These are phyloP conservation scores for Minunthozetes semirufus DNA, from an alignment of 2,888 invertebrate genomes.

Conservation along the genomic window DNA sequence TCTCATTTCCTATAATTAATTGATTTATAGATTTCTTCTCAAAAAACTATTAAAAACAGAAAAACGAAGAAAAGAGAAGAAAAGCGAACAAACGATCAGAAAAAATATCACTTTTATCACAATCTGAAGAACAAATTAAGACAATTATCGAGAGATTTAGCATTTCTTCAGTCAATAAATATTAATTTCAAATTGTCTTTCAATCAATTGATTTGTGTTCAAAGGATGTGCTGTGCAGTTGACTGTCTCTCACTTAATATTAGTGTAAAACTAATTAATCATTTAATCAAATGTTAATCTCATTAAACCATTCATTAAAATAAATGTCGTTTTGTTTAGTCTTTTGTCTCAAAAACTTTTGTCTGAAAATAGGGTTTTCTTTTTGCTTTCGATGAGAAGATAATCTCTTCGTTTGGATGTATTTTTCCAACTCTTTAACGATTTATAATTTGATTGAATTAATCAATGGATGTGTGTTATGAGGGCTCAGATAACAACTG, in stretches of 20 bases:
- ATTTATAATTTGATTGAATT: background rate
- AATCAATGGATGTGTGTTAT: slow-evolving; percentile 31
- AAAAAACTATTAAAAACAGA: background rate
- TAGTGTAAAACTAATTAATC: no score
- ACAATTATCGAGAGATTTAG: background rate
- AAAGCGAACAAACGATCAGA: background rate
- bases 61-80: background rate
- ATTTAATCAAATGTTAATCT: no score
- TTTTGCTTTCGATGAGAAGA: background rate
- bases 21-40: background rate
- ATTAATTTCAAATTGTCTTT: background rate
- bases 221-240: no score
- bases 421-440: background rate
- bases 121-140: background rate
- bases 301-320: no score
- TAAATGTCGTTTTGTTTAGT: background rate
- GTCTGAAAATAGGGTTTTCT: background rate
- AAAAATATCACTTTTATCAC: slow-evolving; percentile 15
- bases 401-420: background rate
- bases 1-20: no score
- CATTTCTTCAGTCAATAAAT: background rate
- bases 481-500: slow-evolving; percentile 67
- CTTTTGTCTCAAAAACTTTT: background rate
- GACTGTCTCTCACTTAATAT: no score
- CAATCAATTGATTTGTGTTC: no score